Conservation (phyloP, 2,113 vertebrate genomes). For the Ammodytes marinus region DNA sequence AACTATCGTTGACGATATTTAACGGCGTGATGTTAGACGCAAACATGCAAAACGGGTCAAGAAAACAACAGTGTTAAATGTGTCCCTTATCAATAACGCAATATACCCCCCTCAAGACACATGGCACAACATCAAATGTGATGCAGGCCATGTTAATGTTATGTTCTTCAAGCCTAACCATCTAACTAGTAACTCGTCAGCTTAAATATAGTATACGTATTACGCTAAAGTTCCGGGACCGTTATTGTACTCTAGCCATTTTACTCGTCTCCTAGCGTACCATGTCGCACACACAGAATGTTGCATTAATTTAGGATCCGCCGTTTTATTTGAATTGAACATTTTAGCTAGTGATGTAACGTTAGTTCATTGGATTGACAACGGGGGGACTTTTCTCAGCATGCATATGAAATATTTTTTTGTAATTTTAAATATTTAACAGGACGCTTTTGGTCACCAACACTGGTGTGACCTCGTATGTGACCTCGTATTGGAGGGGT, state of each 20-base stretch:
- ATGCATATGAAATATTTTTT: background rate
- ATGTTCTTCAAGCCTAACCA: too few species aligned
- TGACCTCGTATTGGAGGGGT: background rate
- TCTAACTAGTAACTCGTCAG: too few species aligned
- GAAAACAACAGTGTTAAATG: background rate
- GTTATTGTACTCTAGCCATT: too few species aligned
- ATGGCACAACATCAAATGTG: background rate
- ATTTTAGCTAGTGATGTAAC: background rate
- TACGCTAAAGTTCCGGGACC: background rate
- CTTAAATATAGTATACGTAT: too few species aligned
- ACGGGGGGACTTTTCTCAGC: too few species aligned
- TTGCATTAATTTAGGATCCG: background rate
- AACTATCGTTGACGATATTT: background rate
- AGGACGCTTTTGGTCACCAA: background rate
- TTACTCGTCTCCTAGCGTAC: accelerated
- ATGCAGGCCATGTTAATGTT: background rate
- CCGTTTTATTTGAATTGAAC: background rate
- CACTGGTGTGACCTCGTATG: background rate
- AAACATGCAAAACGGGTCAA: background rate
- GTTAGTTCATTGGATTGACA: accelerated
- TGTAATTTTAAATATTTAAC: background rate
- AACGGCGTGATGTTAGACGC: background rate
- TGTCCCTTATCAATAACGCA: background rate
- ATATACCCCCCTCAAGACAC: background rate
- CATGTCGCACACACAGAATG: background rate